Evolutionary conservation across 2,797 vertebrate genomes (phyloP).

Genomic region (Poeciliopsis gracilis): DNA sequence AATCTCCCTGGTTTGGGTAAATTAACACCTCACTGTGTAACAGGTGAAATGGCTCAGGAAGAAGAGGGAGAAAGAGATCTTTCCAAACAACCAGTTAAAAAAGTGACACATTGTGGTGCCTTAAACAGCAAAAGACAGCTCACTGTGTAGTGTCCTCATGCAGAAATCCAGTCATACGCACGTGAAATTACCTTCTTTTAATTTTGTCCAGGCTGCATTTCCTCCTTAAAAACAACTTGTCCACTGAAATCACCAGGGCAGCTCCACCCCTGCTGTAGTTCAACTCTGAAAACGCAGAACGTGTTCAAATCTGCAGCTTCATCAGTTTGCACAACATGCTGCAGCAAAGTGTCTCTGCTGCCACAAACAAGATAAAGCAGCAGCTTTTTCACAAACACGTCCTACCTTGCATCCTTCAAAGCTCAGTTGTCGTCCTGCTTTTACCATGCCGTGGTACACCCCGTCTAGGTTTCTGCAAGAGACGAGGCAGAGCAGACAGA

Average conservation of each 20-base stretch:
- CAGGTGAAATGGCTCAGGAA: slow-evolving; percentile 79
- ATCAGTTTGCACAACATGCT: slow-evolving; percentile 45
- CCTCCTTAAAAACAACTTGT: slow-evolving; percentile 79
- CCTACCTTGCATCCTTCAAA: slow-evolving; percentile 85
- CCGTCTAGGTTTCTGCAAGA: slow-evolving; percentile 12
- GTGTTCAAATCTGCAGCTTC: slow-evolving; percentile 46
- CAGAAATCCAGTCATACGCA: not conserved
- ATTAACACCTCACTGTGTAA: slow-evolving; percentile 83
- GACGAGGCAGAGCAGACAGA: slow-evolving; percentile 19
- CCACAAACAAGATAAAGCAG: not conserved
- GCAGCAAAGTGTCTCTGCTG: slow-evolving; percentile 28
- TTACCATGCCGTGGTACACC: slow-evolving; percentile 38
- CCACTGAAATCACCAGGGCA: slow-evolving; percentile 77
- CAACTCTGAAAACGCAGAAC: slow-evolving; percentile 75
- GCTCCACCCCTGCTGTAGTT: slow-evolving; percentile 81
- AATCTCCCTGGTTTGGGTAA: slow-evolving; percentile 82
- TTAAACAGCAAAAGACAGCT: slow-evolving; percentile 12
- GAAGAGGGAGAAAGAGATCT: slow-evolving; percentile 77
- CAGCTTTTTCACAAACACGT: slow-evolving; percentile 10
- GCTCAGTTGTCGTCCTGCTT: slow-evolving; percentile 81
- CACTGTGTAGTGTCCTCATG: not conserved
- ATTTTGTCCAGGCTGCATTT: slow-evolving; percentile 78
- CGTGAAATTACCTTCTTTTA: slow-evolving; percentile 78
- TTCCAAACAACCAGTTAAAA: slow-evolving; percentile 58
- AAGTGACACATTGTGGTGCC: slow-evolving; percentile 23